Percentiles rank a stretch among this genome's conserved stretches.
phyloP scores from a whole-genome alignment of 2,888 invertebrate species.

The Drosophila ustulata region DNA sequence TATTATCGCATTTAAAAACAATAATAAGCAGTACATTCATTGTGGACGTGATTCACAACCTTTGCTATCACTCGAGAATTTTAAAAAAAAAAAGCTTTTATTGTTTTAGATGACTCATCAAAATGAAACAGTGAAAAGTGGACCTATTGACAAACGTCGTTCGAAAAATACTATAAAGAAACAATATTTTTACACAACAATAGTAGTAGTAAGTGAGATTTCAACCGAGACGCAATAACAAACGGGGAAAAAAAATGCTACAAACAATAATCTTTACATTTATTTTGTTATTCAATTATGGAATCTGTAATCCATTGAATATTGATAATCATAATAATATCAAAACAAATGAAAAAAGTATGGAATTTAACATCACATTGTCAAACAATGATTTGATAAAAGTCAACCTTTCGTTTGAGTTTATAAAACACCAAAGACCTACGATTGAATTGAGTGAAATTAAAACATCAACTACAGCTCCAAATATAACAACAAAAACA shows the following conservation, averaged over 20 bases:
- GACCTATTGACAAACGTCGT: conserved; percentile 14
- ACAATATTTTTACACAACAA: not conserved
- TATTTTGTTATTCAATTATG: conserved; percentile 8
- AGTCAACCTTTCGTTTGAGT: too few species aligned
- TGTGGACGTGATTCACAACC: not conserved
- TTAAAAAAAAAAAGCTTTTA: not conserved
- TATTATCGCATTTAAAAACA: conserved; percentile 5
- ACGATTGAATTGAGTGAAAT: too few species aligned
- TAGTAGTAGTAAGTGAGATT: not conserved
- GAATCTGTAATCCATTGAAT: conserved; percentile 9
- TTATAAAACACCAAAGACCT: too few species aligned
- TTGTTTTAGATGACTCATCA: conserved; percentile 18
- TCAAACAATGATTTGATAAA: conserved; percentile 10
- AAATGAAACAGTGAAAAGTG: too few species aligned
- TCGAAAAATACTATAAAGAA: conserved; percentile 8
- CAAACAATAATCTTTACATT: conserved; percentile 4
- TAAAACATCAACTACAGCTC: too few species aligned
- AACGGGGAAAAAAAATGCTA: not conserved
- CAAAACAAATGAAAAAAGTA: too few species aligned
- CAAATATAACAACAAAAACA: conserved; percentile 1
- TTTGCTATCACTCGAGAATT: not conserved
- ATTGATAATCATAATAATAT: not conserved
- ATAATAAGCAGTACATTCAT: not conserved
- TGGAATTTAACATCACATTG: too few species aligned
- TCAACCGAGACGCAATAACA: too few species aligned